phyloP scores from a whole-genome alignment of 2,113 vertebrate species.

The Onychorhynchus coronatus region DNA sequence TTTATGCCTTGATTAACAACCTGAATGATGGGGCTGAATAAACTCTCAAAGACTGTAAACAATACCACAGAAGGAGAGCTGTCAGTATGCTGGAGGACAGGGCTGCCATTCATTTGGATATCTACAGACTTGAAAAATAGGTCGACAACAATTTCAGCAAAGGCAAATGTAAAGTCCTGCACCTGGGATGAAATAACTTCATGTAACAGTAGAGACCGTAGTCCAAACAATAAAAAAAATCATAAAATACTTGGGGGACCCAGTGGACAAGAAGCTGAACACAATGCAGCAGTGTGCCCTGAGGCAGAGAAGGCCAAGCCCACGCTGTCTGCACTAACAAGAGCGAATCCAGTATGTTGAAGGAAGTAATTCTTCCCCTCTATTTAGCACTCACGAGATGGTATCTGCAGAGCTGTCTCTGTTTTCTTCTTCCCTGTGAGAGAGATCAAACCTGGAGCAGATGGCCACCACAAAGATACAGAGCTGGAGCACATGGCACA shows the following conservation, averaged over 20 bases:
- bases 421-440: neutral
- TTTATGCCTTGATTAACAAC: neutral
- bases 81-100: neutral
- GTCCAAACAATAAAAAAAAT: neutral
- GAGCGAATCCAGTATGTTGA: fast-evolving
- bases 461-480: neutral
- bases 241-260: neutral
- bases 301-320: neutral
- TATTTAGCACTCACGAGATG: neutral
- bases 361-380: neutral
- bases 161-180: neutral
- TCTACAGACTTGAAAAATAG: neutral
- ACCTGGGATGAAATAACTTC: neutral
- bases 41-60: neutral
- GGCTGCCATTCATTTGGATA: neutral
- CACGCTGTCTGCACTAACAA: neutral
- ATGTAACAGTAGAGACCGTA: neutral
- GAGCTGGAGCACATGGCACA: neutral
- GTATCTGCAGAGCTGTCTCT: neutral
- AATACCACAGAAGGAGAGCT: neutral
- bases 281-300: neutral
- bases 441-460: neutral
- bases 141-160: neutral
- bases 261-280: neutral
- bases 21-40: neutral